Base-by-base conservation (phyloP, 2,888 invertebrate genomes). In the Bursaphelenchus okinawaensis region DNA sequence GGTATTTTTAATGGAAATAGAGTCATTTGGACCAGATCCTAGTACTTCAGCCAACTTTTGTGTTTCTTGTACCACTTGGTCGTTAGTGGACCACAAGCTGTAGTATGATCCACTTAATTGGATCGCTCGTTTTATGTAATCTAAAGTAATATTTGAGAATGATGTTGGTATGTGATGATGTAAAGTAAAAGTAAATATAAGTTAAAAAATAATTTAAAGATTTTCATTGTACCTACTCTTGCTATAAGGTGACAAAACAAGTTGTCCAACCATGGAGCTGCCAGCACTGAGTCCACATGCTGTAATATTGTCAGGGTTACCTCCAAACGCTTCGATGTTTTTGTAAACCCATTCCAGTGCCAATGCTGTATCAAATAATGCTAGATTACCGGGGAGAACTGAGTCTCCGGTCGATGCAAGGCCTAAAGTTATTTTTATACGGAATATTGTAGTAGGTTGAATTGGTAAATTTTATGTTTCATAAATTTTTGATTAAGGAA, bases 321-420 rank as follows among this genome's bases (percentile, higher is more conserved):
- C 71, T 1, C 71, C 71, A 24, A 74, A 71, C 20, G 31, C 9
- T 20, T 51, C 52, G 31, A 73, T 66, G 29, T 74, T 67, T 22
- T 69, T 59, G 31, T 64, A 40, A n/a, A 74, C 55, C 31, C 62
- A 71, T 22, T 56, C 51, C 24, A 71, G 29, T 3, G 71, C 71
- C 12, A 31, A 55, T 9, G 58, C 60, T 52, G 66, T 65, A 54
- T 71, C 71, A 73, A 56, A 69, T 4, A 55, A 26, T 0, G 57
- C 68, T 16, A 67, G 57, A 54, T 67, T 67, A n/a, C 66, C 66
- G 9, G 67, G 66, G 9, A 68, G 24, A n/a, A 27, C 61, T 20
- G 23, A 55, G 54, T 67, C 67, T 40, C 67, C 67, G 12, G 67
- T 66, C 12, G 67, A 68, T 54, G 61, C 24, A 61, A 63, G 57